Evolutionary conservation across 2,888 invertebrate species (phyloP).

Genomic region (Acrobasis suavella): DNA sequence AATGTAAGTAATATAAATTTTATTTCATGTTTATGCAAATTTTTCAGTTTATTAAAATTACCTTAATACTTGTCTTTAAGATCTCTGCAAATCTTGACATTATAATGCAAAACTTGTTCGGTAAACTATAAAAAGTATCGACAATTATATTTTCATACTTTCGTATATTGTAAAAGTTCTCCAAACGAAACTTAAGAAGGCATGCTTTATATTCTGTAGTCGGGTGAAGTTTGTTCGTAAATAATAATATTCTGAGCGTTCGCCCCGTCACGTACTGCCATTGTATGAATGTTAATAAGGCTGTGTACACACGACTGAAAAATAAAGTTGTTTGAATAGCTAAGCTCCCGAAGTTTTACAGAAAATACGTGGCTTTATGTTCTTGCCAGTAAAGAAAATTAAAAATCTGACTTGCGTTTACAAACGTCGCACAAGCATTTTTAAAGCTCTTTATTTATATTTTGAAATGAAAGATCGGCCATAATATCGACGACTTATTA

Average conservation of each 20-base stretch:
- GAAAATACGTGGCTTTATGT: slow-evolving; percentile 2
- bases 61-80: too few relatives aligned
- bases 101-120: not conserved
- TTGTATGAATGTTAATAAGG: slow-evolving; percentile 22
- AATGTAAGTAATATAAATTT: too few relatives aligned
- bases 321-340: slow-evolving; percentile 15
- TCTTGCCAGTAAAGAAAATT: not conserved
- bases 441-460: not conserved
- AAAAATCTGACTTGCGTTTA: not conserved
- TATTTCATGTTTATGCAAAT: too few relatives aligned
- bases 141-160: not conserved
- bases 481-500: too few relatives aligned
- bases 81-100: not conserved
- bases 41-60: too few relatives aligned
- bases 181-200: slow-evolving; percentile 9
- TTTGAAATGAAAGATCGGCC: too few relatives aligned
- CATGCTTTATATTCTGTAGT: slow-evolving; percentile 11
- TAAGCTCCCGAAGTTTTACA: slow-evolving; percentile 6
- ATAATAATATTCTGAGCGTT: slow-evolving; percentile 15
- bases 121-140: not conserved
- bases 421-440: not conserved
- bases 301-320: slow-evolving; percentile 15
- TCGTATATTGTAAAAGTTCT: slow-evolving; percentile 1
- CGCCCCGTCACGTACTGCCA: slow-evolving; percentile 16
- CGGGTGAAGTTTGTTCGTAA: slow-evolving; percentile 19